A percentile compares a stretch with the other conserved stretches of the same genome.
These are phyloP conservation scores for Ambastaia sidthimunki DNA, from an alignment of 2,797 vertebrate genomes.

Conservation along the genomic window DNA sequence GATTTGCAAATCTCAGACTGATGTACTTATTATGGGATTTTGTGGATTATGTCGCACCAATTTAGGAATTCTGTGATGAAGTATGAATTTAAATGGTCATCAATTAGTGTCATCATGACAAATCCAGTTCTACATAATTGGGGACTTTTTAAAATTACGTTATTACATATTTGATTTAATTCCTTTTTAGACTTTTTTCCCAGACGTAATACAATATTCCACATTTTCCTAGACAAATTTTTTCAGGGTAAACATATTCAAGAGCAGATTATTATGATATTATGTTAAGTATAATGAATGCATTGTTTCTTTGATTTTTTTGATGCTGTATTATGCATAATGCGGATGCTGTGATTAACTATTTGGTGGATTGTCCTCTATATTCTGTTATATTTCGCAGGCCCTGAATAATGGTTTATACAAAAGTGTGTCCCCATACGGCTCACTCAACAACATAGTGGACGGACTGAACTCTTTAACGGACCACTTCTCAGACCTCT, in stretches of 20 bases:
- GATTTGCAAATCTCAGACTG: constrained; percentile 38
- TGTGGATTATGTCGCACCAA: neutral
- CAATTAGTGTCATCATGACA: neutral
- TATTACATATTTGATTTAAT: no score
- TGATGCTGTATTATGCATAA: neutral
- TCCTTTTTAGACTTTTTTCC: no score
- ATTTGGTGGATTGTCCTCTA: neutral
- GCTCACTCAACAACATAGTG: constrained; percentile 97
- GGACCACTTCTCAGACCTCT: constrained; percentile 98
- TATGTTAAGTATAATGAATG: neutral
- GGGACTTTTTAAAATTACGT: no score
- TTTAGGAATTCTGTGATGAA: constrained; percentile 10
- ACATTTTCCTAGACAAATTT: no score
- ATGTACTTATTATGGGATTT: constrained; percentile 22
- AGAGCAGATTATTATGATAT: neutral
- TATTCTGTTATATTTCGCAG: constrained; percentile 69
- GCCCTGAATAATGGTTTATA: constrained; percentile 93
- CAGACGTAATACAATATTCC: no score
- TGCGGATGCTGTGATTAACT: neutral
- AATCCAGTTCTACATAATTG: neutral
- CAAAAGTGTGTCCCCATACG: constrained; percentile 94
- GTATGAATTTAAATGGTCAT: neutral
- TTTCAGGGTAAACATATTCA: no score
- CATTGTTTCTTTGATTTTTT: no score
- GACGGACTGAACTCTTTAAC: constrained; percentile 97